Evolutionary conservation across 2,113 vertebrate genomes (phyloP).

Genomic region (Datnioides undecimradiatus): DNA sequence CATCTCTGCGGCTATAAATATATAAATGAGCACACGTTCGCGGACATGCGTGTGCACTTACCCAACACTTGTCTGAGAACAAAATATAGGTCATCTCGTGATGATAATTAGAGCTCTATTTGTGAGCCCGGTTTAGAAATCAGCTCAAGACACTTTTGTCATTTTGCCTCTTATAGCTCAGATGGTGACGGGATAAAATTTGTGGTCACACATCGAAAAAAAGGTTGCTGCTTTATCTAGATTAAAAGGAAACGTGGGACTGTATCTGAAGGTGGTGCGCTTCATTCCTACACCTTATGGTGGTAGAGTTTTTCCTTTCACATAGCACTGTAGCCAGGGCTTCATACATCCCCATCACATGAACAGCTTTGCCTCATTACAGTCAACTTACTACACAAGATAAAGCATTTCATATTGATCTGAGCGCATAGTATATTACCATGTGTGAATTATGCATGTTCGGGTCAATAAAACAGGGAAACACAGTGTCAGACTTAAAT

Average conservation of each 20-base stretch:
- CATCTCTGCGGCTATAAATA: slow-evolving; percentile 20
- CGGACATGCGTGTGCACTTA: neutral
- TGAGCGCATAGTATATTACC: neutral
- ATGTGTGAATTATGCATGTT: neutral
- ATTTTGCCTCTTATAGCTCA: neutral
- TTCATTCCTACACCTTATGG: too few species aligned
- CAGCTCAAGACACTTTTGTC: slow-evolving; percentile 16
- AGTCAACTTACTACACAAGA: neutral
- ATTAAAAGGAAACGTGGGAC: too few species aligned
- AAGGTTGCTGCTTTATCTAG: too few species aligned
- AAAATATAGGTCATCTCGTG: slow-evolving; percentile 61
- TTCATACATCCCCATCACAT: too few species aligned
- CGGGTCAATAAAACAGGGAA: neutral
- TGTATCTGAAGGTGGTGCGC: too few species aligned
- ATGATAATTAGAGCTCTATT: slow-evolving; percentile 58
- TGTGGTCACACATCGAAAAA: neutral
- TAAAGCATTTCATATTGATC: neutral
- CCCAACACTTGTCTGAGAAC: slow-evolving; percentile 17
- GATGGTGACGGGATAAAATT: neutral
- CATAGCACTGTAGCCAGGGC: neutral
- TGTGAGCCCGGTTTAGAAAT: slow-evolving; percentile 49
- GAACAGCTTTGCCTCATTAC: too few species aligned
- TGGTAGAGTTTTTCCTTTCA: too few species aligned
- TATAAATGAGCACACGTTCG: neutral
- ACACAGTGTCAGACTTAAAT: neutral